These are phyloP conservation scores for Gyrodactylus bullatarudis DNA, from an alignment of 1,140 invertebrate genomes.

Conservation along the genomic window DNA sequence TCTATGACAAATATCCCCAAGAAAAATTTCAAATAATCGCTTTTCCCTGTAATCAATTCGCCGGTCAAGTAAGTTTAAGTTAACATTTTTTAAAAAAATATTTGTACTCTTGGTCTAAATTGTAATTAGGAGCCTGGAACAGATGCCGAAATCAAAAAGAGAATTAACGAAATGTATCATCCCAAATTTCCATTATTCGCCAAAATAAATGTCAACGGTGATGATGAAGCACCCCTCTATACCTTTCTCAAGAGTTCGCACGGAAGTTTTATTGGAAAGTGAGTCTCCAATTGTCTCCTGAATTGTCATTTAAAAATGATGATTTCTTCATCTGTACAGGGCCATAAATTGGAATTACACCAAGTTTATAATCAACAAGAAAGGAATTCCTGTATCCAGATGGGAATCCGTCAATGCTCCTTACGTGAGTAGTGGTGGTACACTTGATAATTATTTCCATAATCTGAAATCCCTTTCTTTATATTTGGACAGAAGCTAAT, in stretches of 20 bases:
- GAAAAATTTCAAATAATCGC: constrained; percentile 14
- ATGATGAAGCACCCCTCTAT: neutral
- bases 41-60: constrained; percentile 22
- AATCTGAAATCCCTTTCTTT: neutral
- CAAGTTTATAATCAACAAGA: constrained; percentile 57
- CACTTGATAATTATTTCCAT: too few species aligned
- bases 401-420: constrained; percentile 30
- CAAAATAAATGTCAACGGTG: neutral
- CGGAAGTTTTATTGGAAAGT: neutral
- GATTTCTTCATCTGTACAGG: too few species aligned
- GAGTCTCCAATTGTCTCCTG: constrained; percentile 11
- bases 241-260: neutral
- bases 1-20: neutral
- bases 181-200: neutral
- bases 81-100: neutral
- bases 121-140: neutral
- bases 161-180: neutral
- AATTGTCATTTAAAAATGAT: too few species aligned
- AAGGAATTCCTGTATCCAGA: constrained; percentile 45
- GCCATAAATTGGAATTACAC: constrained; percentile 88
- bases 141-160: neutral
- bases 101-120: neutral
- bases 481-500: neutral
- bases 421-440: too few species aligned
- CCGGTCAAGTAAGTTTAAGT: constrained; percentile 14